Conservation (phyloP, 2,888 invertebrate species). For the Thalpophila matura region DNA sequence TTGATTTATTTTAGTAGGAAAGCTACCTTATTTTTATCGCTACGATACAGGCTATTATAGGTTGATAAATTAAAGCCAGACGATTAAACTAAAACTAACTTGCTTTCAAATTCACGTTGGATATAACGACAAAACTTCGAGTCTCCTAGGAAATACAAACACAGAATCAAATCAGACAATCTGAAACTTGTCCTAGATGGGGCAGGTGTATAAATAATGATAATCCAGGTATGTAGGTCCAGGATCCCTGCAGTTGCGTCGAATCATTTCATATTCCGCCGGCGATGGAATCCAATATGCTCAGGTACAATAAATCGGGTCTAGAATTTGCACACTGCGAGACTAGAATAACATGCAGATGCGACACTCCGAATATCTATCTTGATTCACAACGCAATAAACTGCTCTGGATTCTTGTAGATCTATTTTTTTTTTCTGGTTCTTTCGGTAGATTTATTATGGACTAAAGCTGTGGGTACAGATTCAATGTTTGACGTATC, state of each 20-base stretch:
- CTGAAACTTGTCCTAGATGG: constrained; percentile 18
- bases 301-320: constrained; percentile 53
- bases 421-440: neutral
- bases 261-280: constrained; percentile 51
- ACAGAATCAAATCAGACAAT: constrained; percentile 42
- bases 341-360: constrained; percentile 27
- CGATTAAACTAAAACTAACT: constrained; percentile 12
- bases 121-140: constrained; percentile 18
- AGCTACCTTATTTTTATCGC: neutral
- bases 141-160: constrained; percentile 48
- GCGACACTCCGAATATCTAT: constrained; percentile 17
- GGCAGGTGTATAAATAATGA: constrained; percentile 18
- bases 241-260: constrained; percentile 29
- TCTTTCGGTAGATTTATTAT: no score
- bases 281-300: constrained; percentile 49
- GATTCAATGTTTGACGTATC: no score
- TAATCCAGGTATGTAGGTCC: constrained; percentile 13
- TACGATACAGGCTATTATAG: neutral
- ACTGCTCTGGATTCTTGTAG: neutral
- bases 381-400: neutral
- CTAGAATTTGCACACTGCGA: constrained; percentile 29
- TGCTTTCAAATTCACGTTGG: constrained; percentile 8
- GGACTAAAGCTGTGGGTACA: no score
- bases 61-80: neutral
- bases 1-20: neutral